Conservation (phyloP, 1,140 invertebrate genomes). For the Acromyrmex heyeri region DNA sequence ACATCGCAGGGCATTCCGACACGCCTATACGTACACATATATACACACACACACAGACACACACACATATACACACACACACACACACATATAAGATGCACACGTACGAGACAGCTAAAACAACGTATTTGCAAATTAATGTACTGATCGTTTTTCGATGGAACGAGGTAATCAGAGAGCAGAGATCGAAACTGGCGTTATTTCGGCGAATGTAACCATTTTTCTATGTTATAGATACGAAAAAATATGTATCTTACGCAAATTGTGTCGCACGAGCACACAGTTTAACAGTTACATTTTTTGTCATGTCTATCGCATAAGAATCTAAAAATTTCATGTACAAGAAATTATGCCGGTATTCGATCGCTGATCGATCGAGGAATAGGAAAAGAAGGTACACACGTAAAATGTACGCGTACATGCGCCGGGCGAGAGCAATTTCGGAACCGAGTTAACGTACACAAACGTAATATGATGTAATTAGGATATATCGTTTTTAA, state of each 20-base stretch:
- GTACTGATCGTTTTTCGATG: slow-evolving; percentile 60
- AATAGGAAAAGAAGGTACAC: slow-evolving; percentile 29
- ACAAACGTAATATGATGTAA: slow-evolving; percentile 71
- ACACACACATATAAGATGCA: neutral
- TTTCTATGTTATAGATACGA: neutral
- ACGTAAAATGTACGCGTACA: slow-evolving; percentile 43
- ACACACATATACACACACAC: neutral
- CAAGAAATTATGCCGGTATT: slow-evolving; percentile 2
- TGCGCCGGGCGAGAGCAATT: slow-evolving; percentile 45
- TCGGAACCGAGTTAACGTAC: slow-evolving; percentile 64
- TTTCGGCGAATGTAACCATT: neutral
- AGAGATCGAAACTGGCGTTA: slow-evolving; percentile 40
- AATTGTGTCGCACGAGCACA: neutral
- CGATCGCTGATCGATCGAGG: slow-evolving; percentile 20
- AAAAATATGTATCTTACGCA: neutral
- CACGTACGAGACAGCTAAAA: slow-evolving; percentile 16
- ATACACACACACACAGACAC: neutral
- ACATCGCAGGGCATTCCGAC: slow-evolving; percentile 59
- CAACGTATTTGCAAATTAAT: slow-evolving; percentile 60
- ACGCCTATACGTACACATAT: slow-evolving; percentile 7
- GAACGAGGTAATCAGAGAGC: slow-evolving; percentile 37
- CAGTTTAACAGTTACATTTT: neutral
- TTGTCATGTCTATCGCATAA: neutral
- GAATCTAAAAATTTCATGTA: neutral
- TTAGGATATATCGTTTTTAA: slow-evolving; percentile 69